Percentiles rank a stretch among this genome's conserved stretches.
Evolutionary conservation across 2,888 invertebrate species (phyloP).

Genomic region (Ernsta delagoae): DNA sequence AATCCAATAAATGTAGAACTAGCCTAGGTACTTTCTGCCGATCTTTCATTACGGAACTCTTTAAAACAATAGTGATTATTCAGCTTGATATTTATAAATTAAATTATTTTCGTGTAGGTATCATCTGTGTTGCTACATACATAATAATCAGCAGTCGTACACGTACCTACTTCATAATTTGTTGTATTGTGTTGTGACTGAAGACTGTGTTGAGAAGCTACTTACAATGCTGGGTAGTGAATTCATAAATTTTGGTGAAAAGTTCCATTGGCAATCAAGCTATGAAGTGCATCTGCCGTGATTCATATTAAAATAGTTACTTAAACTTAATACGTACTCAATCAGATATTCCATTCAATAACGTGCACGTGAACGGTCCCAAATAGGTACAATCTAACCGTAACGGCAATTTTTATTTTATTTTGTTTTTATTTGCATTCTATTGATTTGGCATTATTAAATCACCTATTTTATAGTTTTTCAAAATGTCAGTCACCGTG

Average conservation of each 20-base stretch:
- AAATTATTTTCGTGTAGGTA: too few species aligned
- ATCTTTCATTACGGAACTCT: slow-evolving; percentile 22
- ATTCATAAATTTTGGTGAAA: too few species aligned
- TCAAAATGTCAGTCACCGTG: slow-evolving; percentile 6
- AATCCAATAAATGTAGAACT: too few species aligned
- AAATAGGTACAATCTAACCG: not conserved
- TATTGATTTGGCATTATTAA: not conserved
- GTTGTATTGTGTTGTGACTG: too few species aligned
- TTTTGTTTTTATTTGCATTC: slow-evolving; percentile 29
- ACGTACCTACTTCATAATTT: not conserved
- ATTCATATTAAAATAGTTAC: slow-evolving; percentile 7
- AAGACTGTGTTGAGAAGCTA: too few species aligned
- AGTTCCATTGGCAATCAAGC: not conserved
- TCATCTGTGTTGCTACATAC: not conserved
- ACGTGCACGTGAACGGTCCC: slow-evolving; percentile 29
- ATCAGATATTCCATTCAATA: slow-evolving; percentile 12
- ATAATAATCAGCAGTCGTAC: not conserved
- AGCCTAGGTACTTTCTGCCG: too few species aligned
- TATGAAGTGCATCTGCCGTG: slow-evolving; percentile 43
- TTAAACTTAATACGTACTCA: slow-evolving; percentile 10
- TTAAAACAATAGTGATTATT: not conserved
- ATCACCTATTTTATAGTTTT: not conserved
- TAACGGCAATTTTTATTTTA: not conserved
- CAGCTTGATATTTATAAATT: slow-evolving; percentile 1
- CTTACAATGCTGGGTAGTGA: too few species aligned